Conservation (phyloP, 2,797 vertebrate species). For the Rhincodon typus region DNA sequence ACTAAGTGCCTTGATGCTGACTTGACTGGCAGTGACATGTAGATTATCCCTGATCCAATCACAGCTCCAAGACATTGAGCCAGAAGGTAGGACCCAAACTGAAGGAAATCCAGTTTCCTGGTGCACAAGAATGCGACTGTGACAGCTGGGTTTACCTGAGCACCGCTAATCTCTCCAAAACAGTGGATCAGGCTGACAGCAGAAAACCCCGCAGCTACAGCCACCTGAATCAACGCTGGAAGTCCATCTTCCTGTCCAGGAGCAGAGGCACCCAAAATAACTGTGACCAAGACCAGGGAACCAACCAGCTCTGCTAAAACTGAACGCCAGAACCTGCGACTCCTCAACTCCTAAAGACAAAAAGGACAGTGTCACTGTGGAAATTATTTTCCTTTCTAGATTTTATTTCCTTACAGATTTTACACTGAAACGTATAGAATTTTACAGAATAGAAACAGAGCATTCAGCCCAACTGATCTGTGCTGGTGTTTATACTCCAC, state of each 20-base stretch:
- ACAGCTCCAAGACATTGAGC: conserved; percentile 70
- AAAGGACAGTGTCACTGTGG: neutral
- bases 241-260: conserved; percentile 45
- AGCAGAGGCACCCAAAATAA: conserved; percentile 65
- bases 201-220: conserved; percentile 63
- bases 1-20: conserved; percentile 53
- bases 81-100: conserved; percentile 52
- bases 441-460: neutral
- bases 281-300: conserved; percentile 66
- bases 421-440: neutral
- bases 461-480: neutral
- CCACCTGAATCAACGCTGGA: conserved; percentile 55
- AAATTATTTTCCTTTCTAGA: neutral
- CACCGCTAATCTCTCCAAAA: conserved; percentile 68
- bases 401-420: neutral
- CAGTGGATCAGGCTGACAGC: conserved; percentile 58
- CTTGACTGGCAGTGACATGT: conserved; percentile 57
- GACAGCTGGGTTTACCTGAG: conserved; percentile 73
- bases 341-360: conserved; percentile 59
- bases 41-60: conserved; percentile 60
- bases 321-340: conserved; percentile 64
- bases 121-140: conserved; percentile 69
- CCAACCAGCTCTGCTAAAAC: conserved; percentile 62
- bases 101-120: conserved; percentile 60
- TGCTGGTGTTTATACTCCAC: neutral